Percentiles rank a stretch among this genome's conserved stretches.
phyloP scores from a whole-genome alignment of 37 sponge, comb jelly and placozoan genomes.

The Halisarca cf. caerulea region DNA sequence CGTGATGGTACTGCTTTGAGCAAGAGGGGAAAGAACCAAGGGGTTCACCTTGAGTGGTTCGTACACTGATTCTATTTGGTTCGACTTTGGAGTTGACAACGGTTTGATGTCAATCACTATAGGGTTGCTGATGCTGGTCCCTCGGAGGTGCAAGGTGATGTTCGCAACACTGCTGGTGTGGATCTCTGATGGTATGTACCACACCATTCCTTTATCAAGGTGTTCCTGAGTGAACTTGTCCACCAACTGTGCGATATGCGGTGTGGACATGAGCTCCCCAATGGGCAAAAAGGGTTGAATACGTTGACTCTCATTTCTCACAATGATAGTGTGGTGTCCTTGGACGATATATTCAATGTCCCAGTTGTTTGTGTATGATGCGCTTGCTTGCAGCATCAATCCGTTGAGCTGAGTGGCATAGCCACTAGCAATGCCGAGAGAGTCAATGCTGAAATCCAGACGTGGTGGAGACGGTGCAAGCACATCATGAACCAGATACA shows the following conservation, averaged over 20 bases:
- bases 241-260: neutral
- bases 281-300: too few relatives aligned
- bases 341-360: neutral
- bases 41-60: neutral
- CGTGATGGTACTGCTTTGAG: neutral
- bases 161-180: neutral
- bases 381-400: neutral
- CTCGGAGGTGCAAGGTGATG: neutral
- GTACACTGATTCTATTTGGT: neutral
- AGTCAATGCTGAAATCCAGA: neutral
- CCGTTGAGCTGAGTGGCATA: constrained; percentile 15
- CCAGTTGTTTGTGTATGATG: neutral
- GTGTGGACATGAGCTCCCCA: neutral
- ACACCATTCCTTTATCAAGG: neutral
- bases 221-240: neutral
- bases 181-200: neutral
- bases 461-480: neutral
- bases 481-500: neutral
- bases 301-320: too few relatives aligned
- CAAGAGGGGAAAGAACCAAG: neutral
- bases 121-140: neutral
- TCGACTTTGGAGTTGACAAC: neutral
- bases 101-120: neutral
- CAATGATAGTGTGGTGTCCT: too few relatives aligned
- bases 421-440: neutral